Evolutionary conservation across 2,888 invertebrate species (phyloP).

Genomic region (Mesorhabditis spiculigera): DNA sequence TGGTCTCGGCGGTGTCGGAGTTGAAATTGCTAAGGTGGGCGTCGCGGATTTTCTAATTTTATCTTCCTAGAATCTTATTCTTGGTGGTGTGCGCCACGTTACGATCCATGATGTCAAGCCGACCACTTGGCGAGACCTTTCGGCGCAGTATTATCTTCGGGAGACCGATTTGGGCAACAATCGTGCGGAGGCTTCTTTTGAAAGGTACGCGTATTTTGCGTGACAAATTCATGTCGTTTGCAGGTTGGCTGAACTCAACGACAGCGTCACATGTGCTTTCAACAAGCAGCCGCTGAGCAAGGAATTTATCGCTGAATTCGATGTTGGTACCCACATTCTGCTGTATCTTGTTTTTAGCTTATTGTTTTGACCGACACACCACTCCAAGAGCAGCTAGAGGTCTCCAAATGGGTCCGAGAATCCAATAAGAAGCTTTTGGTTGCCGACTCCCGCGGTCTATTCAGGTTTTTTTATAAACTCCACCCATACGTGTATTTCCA

Average conservation of each 20-base stretch:
- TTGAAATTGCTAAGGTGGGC: conserved; percentile 85
- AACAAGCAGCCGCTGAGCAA: conserved; percentile 75
- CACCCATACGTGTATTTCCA: conserved; percentile 57
- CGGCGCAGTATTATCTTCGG: conserved; percentile 74
- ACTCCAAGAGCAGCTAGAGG: conserved; percentile 74
- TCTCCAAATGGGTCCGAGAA: conserved; percentile 79
- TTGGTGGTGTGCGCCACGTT: conserved; percentile 94
- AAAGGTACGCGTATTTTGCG: conserved; percentile 49
- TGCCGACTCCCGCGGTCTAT: conserved; percentile 85
- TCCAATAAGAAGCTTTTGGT: conserved; percentile 66
- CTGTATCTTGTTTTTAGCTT: conserved; percentile 65
- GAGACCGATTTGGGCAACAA: conserved; percentile 78
- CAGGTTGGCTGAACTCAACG: conserved; percentile 63
- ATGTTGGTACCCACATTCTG: conserved; percentile 43
- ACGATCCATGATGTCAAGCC: conserved; percentile 70
- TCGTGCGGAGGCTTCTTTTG: conserved; percentile 76
- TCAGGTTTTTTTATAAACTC: conserved; percentile 60
- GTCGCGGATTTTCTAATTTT: neutral
- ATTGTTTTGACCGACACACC: conserved; percentile 81
- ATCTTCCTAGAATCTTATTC: conserved; percentile 81
- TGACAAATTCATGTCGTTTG: neutral
- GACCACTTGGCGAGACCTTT: conserved; percentile 50
- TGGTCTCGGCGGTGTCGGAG: conserved; percentile 89
- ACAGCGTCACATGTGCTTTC: conserved; percentile 68
- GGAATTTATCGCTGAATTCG: conserved; percentile 70